Base-by-base conservation (phyloP, 2,797 vertebrate genomes). In the Mormyrus proboscirostris region DNA sequence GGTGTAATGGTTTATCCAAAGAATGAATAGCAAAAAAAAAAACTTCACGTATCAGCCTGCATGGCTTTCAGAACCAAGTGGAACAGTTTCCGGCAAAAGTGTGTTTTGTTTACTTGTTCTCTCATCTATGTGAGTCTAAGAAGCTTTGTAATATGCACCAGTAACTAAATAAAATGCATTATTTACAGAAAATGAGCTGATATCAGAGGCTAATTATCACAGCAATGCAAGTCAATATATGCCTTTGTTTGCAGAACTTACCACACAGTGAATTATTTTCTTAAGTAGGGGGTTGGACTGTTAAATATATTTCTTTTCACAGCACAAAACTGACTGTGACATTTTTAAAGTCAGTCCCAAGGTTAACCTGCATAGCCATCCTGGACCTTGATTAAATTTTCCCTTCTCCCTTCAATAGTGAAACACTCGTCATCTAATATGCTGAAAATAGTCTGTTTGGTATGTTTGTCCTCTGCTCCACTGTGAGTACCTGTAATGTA, bases 391-490 rank as follows among this genome's bases (percentile, higher is more conserved):
- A 33, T 86, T 86, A 25, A 59, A 51, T 86, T 53, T 29, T 25
- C 7, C 29, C 29, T 38, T 57, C 29, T 86, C 7, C 50, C 7
- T 57, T 86, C 84, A 57, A 9, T 4, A 14, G 50, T 25, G 51
- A 55, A 19, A 44, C 29, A 29, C 65, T 33, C 65, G n/a, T 79
- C 85, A 41, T 53, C 2, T 51, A 57, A 86, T 57, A 57, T 41
- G 85, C 33, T 59, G 53, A 41, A 86, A 86, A 86, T 86, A 86
- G 50, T 51, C 85, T 59, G 82, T 84, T 82, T 82, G 44, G 76
- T 82, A 82, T 82, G 41, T 47, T 49, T 50, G 82, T 47, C 82
- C n/a, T 25, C 47, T 25, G 0, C 82, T 84, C 44, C 44, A 22
- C 44, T 84, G 82, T 10, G 44, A 84, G 50, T 50, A 50, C 49